Conservation (phyloP, 2,888 invertebrate species). For the Macaria notata region DNA sequence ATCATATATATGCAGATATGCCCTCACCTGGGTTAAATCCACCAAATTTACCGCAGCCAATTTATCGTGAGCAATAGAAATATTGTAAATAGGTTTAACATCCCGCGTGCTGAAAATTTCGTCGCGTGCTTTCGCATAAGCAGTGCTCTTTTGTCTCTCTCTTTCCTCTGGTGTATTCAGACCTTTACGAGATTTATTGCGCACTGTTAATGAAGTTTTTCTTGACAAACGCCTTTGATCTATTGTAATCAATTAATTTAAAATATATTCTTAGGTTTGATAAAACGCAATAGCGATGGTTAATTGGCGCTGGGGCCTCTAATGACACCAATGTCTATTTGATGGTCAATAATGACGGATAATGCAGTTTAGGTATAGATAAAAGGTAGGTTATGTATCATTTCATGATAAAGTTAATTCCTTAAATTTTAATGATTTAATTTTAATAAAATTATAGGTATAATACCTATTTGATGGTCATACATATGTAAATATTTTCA, state of each 20-base stretch:
- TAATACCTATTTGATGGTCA: too few relatives aligned
- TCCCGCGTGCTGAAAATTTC: constrained; percentile 65
- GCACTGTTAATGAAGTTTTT: constrained; percentile 55
- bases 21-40: constrained; percentile 77
- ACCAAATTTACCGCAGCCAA: constrained; percentile 74
- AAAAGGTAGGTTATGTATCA: too few relatives aligned
- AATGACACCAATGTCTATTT: too few relatives aligned
- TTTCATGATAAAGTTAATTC: too few relatives aligned
- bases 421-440: too few relatives aligned
- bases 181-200: constrained; percentile 61
- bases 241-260: constrained; percentile 8
- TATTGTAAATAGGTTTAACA: constrained; percentile 72
- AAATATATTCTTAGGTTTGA: neutral
- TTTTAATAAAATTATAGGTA: too few relatives aligned
- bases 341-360: too few relatives aligned
- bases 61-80: constrained; percentile 75
- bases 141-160: constrained; percentile 44
- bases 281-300: too few relatives aligned
- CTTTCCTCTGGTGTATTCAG: constrained; percentile 61
- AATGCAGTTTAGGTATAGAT: too few relatives aligned
- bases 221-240: constrained; percentile 11
- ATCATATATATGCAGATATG: constrained; percentile 81
- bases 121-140: constrained; percentile 75
- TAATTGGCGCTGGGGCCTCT: too few relatives aligned
- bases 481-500: too few relatives aligned